These are phyloP conservation scores for Lepidurus arcticus DNA, from an alignment of 1,140 invertebrate species.

Conservation along the genomic window DNA sequence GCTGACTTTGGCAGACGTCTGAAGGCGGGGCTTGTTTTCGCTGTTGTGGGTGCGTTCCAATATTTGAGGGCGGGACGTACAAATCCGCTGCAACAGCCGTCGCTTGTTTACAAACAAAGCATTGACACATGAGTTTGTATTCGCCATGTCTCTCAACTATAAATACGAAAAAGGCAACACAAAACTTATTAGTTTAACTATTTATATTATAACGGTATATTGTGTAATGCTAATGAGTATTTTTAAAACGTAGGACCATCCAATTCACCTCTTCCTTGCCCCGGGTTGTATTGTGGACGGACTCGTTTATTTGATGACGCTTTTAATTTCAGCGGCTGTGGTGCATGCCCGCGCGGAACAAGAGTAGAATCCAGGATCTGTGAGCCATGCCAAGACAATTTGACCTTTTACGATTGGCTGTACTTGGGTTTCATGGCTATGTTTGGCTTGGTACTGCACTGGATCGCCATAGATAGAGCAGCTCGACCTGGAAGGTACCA, in stretches of 20 bases:
- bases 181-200: neutral
- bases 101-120: neutral
- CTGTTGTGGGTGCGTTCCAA: neutral
- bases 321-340: constrained; percentile 49
- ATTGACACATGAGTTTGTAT: neutral
- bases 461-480: constrained; percentile 50
- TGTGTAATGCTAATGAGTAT: neutral
- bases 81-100: neutral
- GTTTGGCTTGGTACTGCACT: constrained; percentile 76
- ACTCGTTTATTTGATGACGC: constrained; percentile 56
- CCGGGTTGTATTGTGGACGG: constrained; percentile 80
- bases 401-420: constrained; percentile 85
- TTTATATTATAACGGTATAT: neutral
- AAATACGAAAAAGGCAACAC: neutral
- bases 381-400: constrained; percentile 64
- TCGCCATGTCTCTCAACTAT: neutral
- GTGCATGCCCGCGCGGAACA: constrained; percentile 78
- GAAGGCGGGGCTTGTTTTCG: neutral
- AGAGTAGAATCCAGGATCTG: constrained; percentile 63
- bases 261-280: constrained; percentile 50
- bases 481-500: neutral
- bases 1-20: neutral
- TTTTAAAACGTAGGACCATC: neutral
- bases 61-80: neutral
- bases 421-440: constrained; percentile 90